Evolutionary conservation across 2,113 vertebrate species (phyloP), one percentile per base, ranked within the genome.

Genomic region (Xenus cinereus): DNA sequence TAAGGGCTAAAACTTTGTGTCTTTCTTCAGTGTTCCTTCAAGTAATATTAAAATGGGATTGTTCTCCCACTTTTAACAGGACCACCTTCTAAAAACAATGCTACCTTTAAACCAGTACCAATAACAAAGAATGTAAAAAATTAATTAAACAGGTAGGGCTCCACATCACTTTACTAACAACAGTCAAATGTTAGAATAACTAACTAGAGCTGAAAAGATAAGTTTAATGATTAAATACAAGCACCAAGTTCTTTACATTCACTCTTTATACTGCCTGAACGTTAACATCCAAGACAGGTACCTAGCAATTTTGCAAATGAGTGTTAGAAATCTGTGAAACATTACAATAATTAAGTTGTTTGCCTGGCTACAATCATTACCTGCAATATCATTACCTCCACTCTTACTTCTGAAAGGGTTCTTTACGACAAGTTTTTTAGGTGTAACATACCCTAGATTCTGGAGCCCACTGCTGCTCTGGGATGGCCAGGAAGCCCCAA

Each of bases 181-280:
- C 26, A 39, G 21, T n/a, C 24, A 19, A 19, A 30, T 8, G 10
- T 4, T 46, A 21, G 26, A 64, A 50, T 63, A 80, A 76, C 15
- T 89, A 54, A 72, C 41, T 69, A 64, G 59, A 80, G 19, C 14
- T 48, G 45, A 73, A 94, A 84, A 74, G 48, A 21, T 32, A 78
- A 57, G 59, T 51, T 84, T 89, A 87, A 84, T 87, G 41, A 91
- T 91, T 94, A 89, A 91, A 89, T 24, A 75, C 45, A 23, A 89
- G 13, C 33, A 75, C 39, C 39, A 73, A 84, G 27, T 45, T 83
- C 69, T 50, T 86, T 41, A 76, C 2, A 3, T 33, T 80, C 45
- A 63, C 48, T 68, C 54, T 30, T 87, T 69, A 66, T 10, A 12
- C 84, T 46, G 54, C 45, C 46, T 90, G 46, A 28, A 79, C 17